Evolutionary conservation across 2,888 invertebrate species (phyloP).

Genomic region (Cordilura impudica): DNA sequence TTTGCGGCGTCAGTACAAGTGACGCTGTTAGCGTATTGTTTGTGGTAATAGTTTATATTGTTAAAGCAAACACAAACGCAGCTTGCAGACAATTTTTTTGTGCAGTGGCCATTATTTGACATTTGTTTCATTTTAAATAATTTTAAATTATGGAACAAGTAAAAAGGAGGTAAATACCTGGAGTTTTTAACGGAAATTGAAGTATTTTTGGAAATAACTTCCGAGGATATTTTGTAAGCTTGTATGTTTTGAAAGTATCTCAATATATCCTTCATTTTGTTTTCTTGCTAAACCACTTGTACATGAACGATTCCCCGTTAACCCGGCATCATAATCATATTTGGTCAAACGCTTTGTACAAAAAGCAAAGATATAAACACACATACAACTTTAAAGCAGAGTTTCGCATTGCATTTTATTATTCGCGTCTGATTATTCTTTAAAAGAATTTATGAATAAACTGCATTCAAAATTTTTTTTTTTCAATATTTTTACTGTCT

Average conservation of each 20-base stretch:
- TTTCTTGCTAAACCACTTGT: constrained; percentile 71
- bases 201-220: not conserved
- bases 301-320: constrained; percentile 25
- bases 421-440: no score
- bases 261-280: constrained; percentile 72
- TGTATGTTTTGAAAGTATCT: constrained; percentile 48
- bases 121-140: constrained; percentile 40
- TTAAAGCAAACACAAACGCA: constrained; percentile 14
- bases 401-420: not conserved
- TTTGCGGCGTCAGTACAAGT: constrained; percentile 39
- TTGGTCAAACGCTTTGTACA: constrained; percentile 51
- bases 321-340: constrained; percentile 6
- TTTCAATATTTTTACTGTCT: no score
- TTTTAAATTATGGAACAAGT: constrained; percentile 7
- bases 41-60: no score
- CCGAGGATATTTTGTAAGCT: not conserved
- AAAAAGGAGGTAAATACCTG: not conserved
- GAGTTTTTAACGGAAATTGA: not conserved
- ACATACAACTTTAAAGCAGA: constrained; percentile 6
- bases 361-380: constrained; percentile 43
- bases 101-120: constrained; percentile 1
- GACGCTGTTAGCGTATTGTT: constrained; percentile 24
- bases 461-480: no score
- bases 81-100: constrained; percentile 36
- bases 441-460: no score